Evolutionary conservation across 2,888 invertebrate species (phyloP).

Genomic region (Spisula solida): DNA sequence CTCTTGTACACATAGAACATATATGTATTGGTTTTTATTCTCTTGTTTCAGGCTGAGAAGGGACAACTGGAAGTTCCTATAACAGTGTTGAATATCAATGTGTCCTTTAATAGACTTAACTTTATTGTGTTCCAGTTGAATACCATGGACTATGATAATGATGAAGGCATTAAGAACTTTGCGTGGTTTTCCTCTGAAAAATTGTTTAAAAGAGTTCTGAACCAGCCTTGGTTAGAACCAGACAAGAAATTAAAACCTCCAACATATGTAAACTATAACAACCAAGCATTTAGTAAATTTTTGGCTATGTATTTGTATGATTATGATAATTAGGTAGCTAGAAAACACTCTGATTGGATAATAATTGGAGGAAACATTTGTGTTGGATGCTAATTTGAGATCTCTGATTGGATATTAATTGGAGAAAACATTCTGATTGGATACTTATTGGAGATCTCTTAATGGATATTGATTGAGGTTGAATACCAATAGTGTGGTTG

Average conservation of each 20-base stretch:
- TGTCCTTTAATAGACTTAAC: conserved; percentile 93
- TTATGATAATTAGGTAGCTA: conserved; percentile 14
- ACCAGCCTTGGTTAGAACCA: conserved; percentile 88
- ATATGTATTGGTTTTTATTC: too few species aligned
- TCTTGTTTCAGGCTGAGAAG: conserved; percentile 89
- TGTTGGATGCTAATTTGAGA: too few species aligned
- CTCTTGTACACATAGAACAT: too few species aligned
- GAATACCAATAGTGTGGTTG: too few species aligned
- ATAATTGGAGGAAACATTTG: not conserved
- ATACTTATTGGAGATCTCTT: too few species aligned
- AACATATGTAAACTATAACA: conserved; percentile 92
- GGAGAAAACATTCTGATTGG: not conserved
- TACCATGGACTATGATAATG: conserved; percentile 89
- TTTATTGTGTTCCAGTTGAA: conserved; percentile 95
- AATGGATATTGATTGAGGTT: too few species aligned
- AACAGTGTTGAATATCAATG: conserved; percentile 94
- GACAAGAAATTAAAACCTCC: conserved; percentile 81
- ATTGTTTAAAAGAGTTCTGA: conserved; percentile 89
- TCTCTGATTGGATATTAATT: not conserved
- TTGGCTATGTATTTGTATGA: conserved; percentile 91
- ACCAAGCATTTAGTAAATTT: conserved; percentile 92
- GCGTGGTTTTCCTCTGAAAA: conserved; percentile 90
- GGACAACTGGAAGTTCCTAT: conserved; percentile 90
- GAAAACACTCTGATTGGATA: not conserved
- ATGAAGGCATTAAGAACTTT: conserved; percentile 91